Base-by-base conservation (phyloP, 2,797 vertebrate species). In the Thaleichthys pacificus region DNA sequence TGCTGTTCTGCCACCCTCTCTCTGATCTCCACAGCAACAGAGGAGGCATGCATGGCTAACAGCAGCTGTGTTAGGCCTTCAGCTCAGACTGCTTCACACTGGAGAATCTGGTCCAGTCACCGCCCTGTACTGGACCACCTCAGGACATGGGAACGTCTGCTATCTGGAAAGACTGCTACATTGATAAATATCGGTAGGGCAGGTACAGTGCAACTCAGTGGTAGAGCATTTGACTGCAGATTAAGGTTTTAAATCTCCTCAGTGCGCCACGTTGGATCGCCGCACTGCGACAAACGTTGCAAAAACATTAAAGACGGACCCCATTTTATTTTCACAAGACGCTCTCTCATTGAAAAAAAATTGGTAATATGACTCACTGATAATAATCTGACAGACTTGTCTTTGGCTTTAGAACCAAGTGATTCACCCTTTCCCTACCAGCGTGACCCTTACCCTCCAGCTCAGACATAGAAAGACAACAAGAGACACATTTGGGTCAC, bases 1-100 rank as follows among this genome's bases (percentile, higher is more conserved):
- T 89, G 88, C 88, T 89, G 87, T 92, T 91, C 51, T 89, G 88
- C 81, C 88, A 70, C 60, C 30, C 58, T 65, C 65, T 56, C 38
- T 38, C 88, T 80, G 90, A 87, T 90, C 93, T 89, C 91, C 93
- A 75, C 2, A 92, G 94, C 93, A 95, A 94, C 93, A 89, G 81
- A 15, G 88, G 93, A 94, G 92, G 92, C 91, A 95, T 94, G 93
- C 94, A 94, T 93, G 93, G 92, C 91, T 94, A 94, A 94, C 90
- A 70, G 88, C 88, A 86, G 86, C 94, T 94, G 92, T 93, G 93
- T 93, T 92, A 93, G 92, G 89, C 84, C 91, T 88, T 94, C 94
- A 94, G 93, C 93, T 84, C 84, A 81, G 82, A 84, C 89, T 89
- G 84, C 85, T 56, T 56, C 19, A 56, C 51, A 56, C 51, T 7